Base-by-base conservation (phyloP, 1,140 invertebrate genomes). In the Drusus annulatus region DNA sequence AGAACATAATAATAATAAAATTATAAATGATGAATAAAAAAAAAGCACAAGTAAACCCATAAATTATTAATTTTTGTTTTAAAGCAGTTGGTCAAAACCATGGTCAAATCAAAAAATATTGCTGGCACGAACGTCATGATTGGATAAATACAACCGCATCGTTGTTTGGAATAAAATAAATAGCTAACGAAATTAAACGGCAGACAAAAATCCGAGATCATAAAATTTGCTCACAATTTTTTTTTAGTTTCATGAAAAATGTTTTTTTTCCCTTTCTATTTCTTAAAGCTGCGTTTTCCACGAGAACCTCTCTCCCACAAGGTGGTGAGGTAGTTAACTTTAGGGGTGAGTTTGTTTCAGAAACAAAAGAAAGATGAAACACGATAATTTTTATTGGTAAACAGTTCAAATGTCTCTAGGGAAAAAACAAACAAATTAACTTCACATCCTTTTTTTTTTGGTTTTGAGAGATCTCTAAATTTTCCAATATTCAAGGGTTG, bases 361-460 rank as follows among this genome's bases (percentile, higher is more conserved):
- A 58, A 50, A 63, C 56, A 76, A 78, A 56, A 69, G 63, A 78
- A 56, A 69, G 63, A 81, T 78, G 76, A 78, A 81, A 81, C 76
- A 78, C 69, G 80, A 78, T 81, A 65, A 81, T 81, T 81, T 81
- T 81, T 78, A 81, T 74, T 81, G 74, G 80, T 81, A 81, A 81
- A 81, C 80, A 81, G 78, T 69, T 19, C 68, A 81, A 81, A 65
- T 78, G 75, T 68, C 74, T 75, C 51, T 17, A 19, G 54, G 52
- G 71, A 68, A 81, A 68, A 81, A 81, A 81, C 80, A 81, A 81
- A 81, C 80, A 81, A 81, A 81, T 81, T 81, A 81, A 45, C 36
- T 45, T 45, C 36, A 45, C 36, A 45, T 45, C 36, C 56, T 28
- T 58, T 58, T 58, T 58, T 58, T 17, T 71, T 3, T 17, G 19